Evolutionary conservation across 2,113 vertebrate genomes (phyloP).

Genomic region (Peucedramus taeniatus): DNA sequence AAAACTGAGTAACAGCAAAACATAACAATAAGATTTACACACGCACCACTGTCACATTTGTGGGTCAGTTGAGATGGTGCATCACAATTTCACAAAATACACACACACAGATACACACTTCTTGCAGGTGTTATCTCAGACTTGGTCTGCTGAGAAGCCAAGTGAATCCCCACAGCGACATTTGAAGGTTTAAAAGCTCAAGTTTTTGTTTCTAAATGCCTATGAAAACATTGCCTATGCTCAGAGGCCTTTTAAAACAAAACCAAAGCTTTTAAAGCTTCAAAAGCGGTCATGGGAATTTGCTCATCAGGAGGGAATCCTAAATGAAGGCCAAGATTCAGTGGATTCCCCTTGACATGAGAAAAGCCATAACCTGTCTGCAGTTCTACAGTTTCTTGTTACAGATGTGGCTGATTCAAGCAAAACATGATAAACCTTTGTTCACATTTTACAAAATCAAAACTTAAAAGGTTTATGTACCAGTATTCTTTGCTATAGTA

Average conservation of each 20-base stretch:
- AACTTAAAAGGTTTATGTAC: neutral
- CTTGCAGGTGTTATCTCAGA: slow-evolving; percentile 60
- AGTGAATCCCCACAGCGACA: slow-evolving; percentile 21
- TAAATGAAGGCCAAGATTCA: slow-evolving; percentile 61
- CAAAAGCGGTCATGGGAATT: slow-evolving; percentile 64
- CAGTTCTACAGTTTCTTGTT: neutral
- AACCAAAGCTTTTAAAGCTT: slow-evolving; percentile 68
- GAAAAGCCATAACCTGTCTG: slow-evolving; percentile 12
- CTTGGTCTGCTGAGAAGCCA: slow-evolving; percentile 52
- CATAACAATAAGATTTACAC: neutral
- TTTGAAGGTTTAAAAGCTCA: slow-evolving; percentile 66
- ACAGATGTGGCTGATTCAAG: neutral
- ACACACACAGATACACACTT: neutral
- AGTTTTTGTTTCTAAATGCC: slow-evolving; percentile 62
- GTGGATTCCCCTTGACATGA: slow-evolving; percentile 34
- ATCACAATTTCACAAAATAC: slow-evolving; percentile 40
- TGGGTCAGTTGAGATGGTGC: slow-evolving; percentile 41
- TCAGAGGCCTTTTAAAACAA: slow-evolving; percentile 66
- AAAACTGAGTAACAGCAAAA: neutral
- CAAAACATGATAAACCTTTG: neutral
- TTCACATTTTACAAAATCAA: neutral
- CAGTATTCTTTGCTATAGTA: neutral
- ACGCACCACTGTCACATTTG: neutral
- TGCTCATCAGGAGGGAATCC: slow-evolving; percentile 59
- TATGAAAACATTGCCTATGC: slow-evolving; percentile 60